Percentiles rank a stretch among this genome's conserved stretches.
phyloP scores from a whole-genome alignment of 2,113 vertebrate species.

The Dicaeum eximium region DNA sequence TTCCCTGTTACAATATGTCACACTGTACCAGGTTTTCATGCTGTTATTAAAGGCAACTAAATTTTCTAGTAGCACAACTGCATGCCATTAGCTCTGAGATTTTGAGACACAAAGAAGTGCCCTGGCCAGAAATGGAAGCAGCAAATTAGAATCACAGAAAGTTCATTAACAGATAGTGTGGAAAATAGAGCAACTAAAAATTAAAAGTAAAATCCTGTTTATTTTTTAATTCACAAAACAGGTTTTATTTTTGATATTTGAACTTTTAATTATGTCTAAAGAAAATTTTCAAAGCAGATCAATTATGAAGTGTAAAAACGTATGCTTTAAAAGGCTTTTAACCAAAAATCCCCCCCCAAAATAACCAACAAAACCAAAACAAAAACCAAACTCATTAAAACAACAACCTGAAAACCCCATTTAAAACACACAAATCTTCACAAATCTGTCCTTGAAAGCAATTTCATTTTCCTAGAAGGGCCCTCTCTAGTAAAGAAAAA shows the following conservation, averaged over 20 bases:
- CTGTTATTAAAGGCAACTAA: background rate
- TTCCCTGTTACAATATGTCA: background rate
- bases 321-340: background rate
- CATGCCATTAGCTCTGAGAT: background rate
- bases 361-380: background rate
- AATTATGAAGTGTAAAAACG: background rate
- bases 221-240: background rate
- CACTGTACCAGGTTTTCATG: background rate
- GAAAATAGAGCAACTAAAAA: background rate
- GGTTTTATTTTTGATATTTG: background rate
- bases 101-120: background rate
- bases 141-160: background rate
- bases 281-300: background rate
- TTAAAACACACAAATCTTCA: background rate
- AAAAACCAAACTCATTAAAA: background rate
- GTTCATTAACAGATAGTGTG: background rate
- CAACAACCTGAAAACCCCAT: background rate
- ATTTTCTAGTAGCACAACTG: background rate
- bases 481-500: background rate
- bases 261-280: background rate
- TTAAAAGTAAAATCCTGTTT: background rate
- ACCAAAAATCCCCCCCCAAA: background rate
- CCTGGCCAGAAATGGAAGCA: background rate
- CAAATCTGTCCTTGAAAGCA: background rate
- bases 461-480: background rate